Conservation (phyloP, 2,888 invertebrate species). For the Phlogophora meticulosa region DNA sequence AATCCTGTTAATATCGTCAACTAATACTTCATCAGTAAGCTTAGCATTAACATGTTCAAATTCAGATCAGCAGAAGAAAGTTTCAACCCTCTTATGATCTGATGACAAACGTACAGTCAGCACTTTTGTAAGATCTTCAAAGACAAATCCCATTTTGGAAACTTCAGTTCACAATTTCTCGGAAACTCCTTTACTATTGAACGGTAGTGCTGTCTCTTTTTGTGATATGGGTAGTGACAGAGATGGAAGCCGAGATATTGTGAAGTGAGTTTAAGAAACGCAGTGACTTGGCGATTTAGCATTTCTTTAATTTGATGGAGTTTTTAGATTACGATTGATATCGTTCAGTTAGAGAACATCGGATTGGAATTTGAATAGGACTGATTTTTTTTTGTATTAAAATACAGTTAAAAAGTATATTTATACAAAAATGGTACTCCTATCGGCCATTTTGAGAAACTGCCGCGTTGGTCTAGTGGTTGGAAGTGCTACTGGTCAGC, state of each 20-base stretch:
- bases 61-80: constrained; percentile 49
- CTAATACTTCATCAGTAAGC: constrained; percentile 30
- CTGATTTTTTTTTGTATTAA: not conserved
- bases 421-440: too few relatives aligned
- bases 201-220: constrained; percentile 37
- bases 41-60: constrained; percentile 41
- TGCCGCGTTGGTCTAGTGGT: too few relatives aligned
- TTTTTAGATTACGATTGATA: constrained; percentile 25
- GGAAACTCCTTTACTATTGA: constrained; percentile 59
- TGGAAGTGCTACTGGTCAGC: too few relatives aligned
- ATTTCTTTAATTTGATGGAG: constrained; percentile 29
- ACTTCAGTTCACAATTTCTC: constrained; percentile 53
- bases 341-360: not conserved
- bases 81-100: constrained; percentile 46
- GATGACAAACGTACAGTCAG: constrained; percentile 58
- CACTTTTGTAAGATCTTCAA: constrained; percentile 59
- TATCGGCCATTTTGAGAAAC: too few relatives aligned
- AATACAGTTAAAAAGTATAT: too few relatives aligned
- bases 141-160: constrained; percentile 66
- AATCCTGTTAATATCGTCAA: not conserved
- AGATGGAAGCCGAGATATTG: constrained; percentile 23
- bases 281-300: constrained; percentile 15
- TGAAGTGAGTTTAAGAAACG: constrained; percentile 45
- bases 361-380: not conserved
- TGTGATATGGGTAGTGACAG: constrained; percentile 2